A percentile compares a stretch with the other conserved stretches of the same genome.
These are phyloP conservation scores for Orbicella faveolata DNA, from an alignment of 64 coral and sea anemone genomes.

Conservation along the genomic window DNA sequence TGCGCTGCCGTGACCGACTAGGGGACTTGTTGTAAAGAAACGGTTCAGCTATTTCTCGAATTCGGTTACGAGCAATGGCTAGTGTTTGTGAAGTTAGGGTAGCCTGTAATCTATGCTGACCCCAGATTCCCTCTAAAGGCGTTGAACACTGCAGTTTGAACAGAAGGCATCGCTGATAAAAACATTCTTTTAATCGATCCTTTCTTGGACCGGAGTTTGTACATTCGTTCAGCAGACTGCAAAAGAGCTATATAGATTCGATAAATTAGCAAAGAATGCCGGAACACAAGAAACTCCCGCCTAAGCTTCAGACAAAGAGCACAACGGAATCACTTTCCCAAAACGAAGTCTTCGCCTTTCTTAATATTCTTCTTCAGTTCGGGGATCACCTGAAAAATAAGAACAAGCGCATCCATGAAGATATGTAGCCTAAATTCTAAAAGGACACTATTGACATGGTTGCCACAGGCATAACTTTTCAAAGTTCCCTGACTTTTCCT, in stretches of 20 bases:
- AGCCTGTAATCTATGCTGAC: no score
- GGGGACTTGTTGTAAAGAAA: no score
- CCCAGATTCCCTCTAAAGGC: no score
- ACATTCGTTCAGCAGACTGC: not conserved
- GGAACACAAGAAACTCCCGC: not conserved
- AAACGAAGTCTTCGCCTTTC: slow-evolving; percentile 92
- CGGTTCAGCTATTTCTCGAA: no score
- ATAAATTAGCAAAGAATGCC: not conserved
- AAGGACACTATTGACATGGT: no score
- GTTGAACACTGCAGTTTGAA: no score
- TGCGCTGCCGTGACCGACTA: no score
- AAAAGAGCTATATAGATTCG: not conserved
- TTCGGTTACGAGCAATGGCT: no score
- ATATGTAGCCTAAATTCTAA: no score
- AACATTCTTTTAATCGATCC: not conserved
- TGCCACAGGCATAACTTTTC: no score
- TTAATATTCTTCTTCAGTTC: slow-evolving; percentile 92
- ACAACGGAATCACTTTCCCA: slow-evolving; percentile 31
- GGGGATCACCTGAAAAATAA: slow-evolving; percentile 71
- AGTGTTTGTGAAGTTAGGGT: no score
- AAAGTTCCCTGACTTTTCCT: no score
- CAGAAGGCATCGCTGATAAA: not conserved
- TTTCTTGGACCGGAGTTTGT: not conserved
- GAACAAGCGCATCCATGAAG: not conserved
- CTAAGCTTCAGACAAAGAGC: not conserved